A percentile compares a stretch with the other conserved stretches of the same genome.
phyloP scores from a whole-genome alignment of 1,140 invertebrate species.

The Dinoponera quadriceps region DNA sequence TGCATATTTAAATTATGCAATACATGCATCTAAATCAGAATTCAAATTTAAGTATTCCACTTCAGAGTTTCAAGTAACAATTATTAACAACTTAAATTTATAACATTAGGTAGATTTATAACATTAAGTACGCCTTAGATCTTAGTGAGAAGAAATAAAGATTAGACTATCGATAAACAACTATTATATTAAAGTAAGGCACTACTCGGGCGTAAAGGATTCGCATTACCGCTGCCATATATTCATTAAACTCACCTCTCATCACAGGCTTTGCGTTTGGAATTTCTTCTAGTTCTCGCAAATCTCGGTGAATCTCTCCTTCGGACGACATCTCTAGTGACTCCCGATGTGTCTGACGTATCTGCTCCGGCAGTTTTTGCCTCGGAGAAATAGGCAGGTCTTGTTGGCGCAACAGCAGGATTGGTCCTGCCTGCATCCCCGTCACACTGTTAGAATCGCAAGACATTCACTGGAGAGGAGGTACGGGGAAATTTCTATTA shows the following conservation, averaged over 20 bases:
- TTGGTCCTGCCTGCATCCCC: constrained; percentile 81
- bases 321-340: not conserved
- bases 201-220: not conserved
- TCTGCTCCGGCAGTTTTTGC: not conserved
- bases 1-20: no score
- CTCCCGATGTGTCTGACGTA: not conserved
- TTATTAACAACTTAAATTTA: no score
- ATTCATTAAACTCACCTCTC: constrained; percentile 45
- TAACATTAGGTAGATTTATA: no score
- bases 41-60: no score
- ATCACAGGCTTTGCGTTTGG: not conserved
- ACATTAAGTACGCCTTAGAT: no score
- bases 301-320: not conserved
- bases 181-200: no score
- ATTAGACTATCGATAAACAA: no score
- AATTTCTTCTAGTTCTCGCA: not conserved
- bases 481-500: constrained; percentile 74
- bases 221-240: not conserved
- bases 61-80: no score
- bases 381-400: no score
- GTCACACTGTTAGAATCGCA: constrained; percentile 85
- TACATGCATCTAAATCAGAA: no score
- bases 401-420: constrained; percentile 63
- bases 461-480: constrained; percentile 81
- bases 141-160: no score